Conservation (phyloP, 2,113 vertebrate genomes). For the Phylloscopus trochiloides region DNA sequence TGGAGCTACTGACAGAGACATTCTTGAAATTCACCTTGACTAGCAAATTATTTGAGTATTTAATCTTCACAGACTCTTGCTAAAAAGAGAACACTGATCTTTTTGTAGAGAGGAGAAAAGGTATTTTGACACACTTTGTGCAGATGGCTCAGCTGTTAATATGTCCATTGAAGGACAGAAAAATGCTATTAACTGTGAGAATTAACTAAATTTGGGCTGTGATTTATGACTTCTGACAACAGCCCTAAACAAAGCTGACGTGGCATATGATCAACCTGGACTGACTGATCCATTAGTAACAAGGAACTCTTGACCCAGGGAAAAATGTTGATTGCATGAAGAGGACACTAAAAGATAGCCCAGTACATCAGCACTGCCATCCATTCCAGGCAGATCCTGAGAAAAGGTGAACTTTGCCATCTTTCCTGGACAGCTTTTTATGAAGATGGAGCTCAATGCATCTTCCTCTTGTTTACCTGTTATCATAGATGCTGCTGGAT, state of each 20-base stretch:
- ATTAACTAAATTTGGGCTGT: constrained; percentile 22
- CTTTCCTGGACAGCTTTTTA: neutral
- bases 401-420: neutral
- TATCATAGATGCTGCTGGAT: neutral
- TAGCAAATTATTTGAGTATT: neutral
- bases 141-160: neutral
- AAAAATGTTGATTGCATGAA: neutral
- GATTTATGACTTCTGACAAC: constrained; percentile 14
- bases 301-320: neutral
- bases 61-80: neutral
- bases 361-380: neutral
- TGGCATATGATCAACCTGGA: neutral
- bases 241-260: neutral
- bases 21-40: neutral
- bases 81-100: neutral
- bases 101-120: neutral
- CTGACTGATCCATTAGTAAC: constrained; percentile 19
- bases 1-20: neutral
- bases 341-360: neutral
- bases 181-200: neutral
- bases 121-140: neutral
- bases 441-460: neutral
- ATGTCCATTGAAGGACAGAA: neutral
- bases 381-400: neutral
- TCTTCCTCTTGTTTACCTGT: neutral